A percentile compares a stretch with the other conserved stretches of the same genome.
Conservation (phyloP, 2,797 vertebrate species). For the Tachyglossus aculeatus region DNA sequence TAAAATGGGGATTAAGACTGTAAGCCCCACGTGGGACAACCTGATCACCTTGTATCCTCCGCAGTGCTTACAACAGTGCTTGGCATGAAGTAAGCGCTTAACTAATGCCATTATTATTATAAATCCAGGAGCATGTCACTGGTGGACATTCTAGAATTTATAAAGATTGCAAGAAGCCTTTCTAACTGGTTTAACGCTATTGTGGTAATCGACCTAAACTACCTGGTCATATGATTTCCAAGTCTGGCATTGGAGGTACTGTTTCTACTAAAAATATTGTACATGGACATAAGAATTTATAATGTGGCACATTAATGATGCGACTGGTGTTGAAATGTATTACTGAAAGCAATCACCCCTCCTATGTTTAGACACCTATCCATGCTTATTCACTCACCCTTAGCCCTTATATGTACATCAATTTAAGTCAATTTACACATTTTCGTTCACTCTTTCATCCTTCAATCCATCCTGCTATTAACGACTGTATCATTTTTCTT, state of each 20-base stretch:
- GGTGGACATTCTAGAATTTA: neutral
- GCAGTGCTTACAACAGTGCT: too few species aligned
- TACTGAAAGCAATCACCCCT: neutral
- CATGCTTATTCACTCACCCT: neutral
- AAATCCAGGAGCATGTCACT: neutral
- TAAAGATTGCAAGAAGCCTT: neutral
- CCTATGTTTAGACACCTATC: neutral
- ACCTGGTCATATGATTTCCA: neutral
- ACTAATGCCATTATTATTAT: neutral
- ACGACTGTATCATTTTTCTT: too few species aligned
- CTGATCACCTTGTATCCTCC: too few species aligned
- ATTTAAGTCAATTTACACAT: too few species aligned
- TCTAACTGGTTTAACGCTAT: neutral
- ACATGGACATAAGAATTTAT: neutral
- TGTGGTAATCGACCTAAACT: neutral
- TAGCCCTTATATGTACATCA: too few species aligned
- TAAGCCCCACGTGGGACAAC: too few species aligned
- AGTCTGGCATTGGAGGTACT: neutral
- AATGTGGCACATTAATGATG: neutral
- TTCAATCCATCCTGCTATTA: too few species aligned
- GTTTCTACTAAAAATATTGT: neutral
- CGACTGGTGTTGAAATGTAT: too few species aligned
- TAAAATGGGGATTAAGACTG: too few species aligned
- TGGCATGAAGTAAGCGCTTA: too few species aligned
- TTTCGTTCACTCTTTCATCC: too few species aligned